A percentile compares a stretch with the other conserved stretches of the same genome.
phyloP scores from a whole-genome alignment of 2,888 invertebrate genomes.

The Heliconius charithonia region DNA sequence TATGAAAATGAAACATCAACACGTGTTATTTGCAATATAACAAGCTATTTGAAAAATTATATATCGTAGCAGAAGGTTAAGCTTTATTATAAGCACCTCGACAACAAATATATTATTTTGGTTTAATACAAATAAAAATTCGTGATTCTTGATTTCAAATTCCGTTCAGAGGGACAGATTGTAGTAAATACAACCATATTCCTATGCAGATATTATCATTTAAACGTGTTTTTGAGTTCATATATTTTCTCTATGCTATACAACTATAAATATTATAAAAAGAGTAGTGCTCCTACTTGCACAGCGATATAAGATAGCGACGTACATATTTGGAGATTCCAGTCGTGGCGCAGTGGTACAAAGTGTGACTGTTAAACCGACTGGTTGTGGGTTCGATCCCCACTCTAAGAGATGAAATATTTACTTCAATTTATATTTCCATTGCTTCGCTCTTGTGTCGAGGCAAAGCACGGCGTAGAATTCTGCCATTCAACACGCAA shows the following conservation, averaged over 20 bases:
- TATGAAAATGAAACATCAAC: constrained; percentile 10
- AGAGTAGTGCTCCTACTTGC: background rate
- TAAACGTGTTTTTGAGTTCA: background rate
- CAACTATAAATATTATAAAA: too few species aligned
- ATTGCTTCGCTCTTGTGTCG: too few species aligned
- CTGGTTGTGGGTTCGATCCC: too few species aligned
- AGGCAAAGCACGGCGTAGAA: too few species aligned
- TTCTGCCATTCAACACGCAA: too few species aligned
- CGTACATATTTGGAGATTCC: too few species aligned
- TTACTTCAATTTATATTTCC: too few species aligned
- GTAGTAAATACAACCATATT: background rate
- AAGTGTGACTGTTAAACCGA: too few species aligned
- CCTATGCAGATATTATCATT: background rate
- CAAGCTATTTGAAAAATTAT: constrained; percentile 1
- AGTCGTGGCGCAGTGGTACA: too few species aligned
- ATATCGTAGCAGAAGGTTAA: background rate
- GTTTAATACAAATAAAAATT: background rate
- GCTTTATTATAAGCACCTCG: background rate
- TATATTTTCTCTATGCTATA: background rate
- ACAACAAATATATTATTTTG: constrained; percentile 3
- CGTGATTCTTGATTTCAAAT: background rate
- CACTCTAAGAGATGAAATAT: too few species aligned
- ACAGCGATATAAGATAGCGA: background rate
- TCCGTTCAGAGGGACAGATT: background rate
- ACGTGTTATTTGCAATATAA: background rate